These are phyloP conservation scores for Ataeniobius toweri DNA, from an alignment of 2,797 vertebrate species.

Conservation along the genomic window DNA sequence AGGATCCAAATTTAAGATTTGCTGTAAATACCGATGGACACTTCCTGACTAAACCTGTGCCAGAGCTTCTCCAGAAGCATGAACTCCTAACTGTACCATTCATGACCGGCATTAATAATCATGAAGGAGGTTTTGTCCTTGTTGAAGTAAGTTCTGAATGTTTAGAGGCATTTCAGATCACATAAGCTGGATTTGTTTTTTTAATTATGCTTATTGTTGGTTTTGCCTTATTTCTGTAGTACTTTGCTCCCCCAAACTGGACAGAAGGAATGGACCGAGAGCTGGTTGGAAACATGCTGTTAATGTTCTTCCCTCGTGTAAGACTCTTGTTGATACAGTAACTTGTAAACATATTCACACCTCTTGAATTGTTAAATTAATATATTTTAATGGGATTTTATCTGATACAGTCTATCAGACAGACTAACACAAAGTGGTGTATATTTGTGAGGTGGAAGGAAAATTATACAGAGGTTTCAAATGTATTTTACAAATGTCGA, in stretches of 20 bases:
- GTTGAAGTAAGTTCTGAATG: conserved; percentile 55
- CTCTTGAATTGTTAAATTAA: too few species aligned
- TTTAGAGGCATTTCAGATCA: neutral
- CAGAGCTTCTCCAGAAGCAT: conserved; percentile 55
- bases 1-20: conserved; percentile 27
- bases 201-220: neutral
- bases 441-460: neutral
- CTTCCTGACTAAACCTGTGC: conserved; percentile 65
- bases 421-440: neutral
- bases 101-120: conserved; percentile 73
- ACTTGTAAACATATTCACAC: neutral
- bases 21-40: conserved; percentile 58
- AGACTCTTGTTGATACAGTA: conserved; percentile 30
- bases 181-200: neutral
- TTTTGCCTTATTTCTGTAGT: conserved; percentile 56
- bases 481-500: neutral
- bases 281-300: neutral
- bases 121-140: conserved; percentile 73
- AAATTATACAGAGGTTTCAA: neutral
- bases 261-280: conserved; percentile 74
- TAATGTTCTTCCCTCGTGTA: conserved; percentile 52
- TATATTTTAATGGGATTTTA: neutral
- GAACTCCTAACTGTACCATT: conserved; percentile 74
- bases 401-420: neutral
- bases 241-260: conserved; percentile 66